These are phyloP conservation scores for Apeltes quadracus DNA, from an alignment of 2,113 vertebrate species.

Conservation along the genomic window DNA sequence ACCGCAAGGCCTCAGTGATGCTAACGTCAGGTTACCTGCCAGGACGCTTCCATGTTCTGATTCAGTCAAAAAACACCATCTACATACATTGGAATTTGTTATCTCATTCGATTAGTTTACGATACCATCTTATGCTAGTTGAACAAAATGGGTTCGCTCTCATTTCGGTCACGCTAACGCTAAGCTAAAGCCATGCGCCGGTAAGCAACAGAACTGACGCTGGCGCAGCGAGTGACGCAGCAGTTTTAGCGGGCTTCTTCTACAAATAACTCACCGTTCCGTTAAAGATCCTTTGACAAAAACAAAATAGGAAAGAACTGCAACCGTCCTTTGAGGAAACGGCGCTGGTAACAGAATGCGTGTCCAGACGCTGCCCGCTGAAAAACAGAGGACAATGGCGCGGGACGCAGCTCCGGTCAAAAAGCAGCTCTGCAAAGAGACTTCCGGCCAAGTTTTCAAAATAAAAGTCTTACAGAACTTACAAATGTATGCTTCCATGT, in stretches of 20 bases:
- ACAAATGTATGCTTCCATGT: neutral
- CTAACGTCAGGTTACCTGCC: neutral
- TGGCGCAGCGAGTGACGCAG: conserved; percentile 43
- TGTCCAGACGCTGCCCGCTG: fast-evolving
- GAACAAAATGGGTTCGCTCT: neutral
- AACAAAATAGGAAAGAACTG: neutral
- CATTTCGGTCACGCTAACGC: neutral
- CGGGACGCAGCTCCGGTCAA: neutral
- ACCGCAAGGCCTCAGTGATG: neutral
- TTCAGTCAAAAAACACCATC: neutral
- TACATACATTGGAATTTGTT: fast-evolving
- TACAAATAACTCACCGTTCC: conserved; percentile 35
- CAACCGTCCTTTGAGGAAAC: neutral
- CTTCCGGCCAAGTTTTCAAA: conserved; percentile 2
- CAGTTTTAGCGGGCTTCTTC: neutral
- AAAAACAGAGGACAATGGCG: neutral
- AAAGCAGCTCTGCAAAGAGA: neutral
- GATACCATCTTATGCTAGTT: too few species aligned
- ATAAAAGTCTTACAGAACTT: too few species aligned
- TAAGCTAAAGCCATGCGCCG: neutral
- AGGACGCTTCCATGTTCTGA: neutral
- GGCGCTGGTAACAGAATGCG: fast-evolving
- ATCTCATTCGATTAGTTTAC: neutral
- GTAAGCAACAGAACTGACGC: neutral
- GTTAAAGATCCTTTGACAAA: neutral